Evolutionary conservation across 2,888 invertebrate species (phyloP), one percentile per base, ranked within the genome.

Genomic region (Gandaritis pyraliata): DNA sequence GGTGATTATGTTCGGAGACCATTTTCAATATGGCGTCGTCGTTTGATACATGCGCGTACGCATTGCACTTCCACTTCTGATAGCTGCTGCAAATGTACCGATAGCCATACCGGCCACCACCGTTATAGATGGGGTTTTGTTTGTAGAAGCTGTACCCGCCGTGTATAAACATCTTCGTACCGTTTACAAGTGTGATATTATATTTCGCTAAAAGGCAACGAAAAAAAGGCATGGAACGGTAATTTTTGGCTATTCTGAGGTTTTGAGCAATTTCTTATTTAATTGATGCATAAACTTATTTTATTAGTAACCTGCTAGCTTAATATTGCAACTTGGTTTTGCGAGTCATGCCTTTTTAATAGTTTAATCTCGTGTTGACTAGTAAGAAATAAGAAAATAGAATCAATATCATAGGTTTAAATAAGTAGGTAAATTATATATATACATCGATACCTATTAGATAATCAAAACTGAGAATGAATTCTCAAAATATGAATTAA

Each of bases 91-190:
- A 39, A 12, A 39, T 13, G n/a, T 39, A 39, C 12, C 39, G 39
- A 6, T 39, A 23, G 6, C 5, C 6, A 23, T 23, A 23, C 23
- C 1, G 13, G 5, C 39, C n/a, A 39, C 12, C 13, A 6, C 10
- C 13, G 39, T 39, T 6, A 4, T 33, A 8, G 10, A 33, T 33
- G 33, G 10, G 10, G 0, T 18, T 45, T 8, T 18, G 45, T 10
- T 45, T 45, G 4, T 15, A 45, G 11, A 16, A 46, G 46, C 16
- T 46, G 46, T 46, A 29, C 18, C 18, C 46, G 29, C 7, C 11
- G 0, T 77, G 48, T 55, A 78, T 65, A 3, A 83, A 69, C 18
- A 80, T 67, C 2, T 67, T 68, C 13, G 62, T 72, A 2, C 79
- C 75, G 6, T 66, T 64, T n/a, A 49, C 5, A 29, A 74, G 13